phyloP scores from a whole-genome alignment of 2,888 invertebrate genomes.

The Baronia brevicornis region DNA sequence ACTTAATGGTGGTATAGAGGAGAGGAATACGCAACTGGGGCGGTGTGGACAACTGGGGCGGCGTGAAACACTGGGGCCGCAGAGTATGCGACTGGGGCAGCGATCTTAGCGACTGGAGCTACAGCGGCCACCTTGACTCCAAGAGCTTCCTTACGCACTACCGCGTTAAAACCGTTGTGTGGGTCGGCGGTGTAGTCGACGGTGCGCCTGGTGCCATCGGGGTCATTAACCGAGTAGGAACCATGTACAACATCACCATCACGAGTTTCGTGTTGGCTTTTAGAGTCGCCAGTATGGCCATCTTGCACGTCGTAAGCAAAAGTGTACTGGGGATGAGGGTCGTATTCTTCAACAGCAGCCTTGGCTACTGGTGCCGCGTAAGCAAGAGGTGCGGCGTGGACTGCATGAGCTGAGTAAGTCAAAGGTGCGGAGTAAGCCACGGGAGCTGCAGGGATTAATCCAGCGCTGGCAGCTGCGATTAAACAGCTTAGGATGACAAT shows the following conservation, averaged over 20 bases:
- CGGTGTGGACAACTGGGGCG: slow-evolving; percentile 39
- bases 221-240: slow-evolving; percentile 63
- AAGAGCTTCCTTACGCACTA: slow-evolving; percentile 51
- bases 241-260: slow-evolving; percentile 69
- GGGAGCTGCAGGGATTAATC: slow-evolving; percentile 21
- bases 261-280: slow-evolving; percentile 63
- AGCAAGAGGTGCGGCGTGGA: slow-evolving; percentile 25
- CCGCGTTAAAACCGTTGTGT: slow-evolving; percentile 69
- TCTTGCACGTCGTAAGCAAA: slow-evolving; percentile 70
- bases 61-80: slow-evolving; percentile 43
- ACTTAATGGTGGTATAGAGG: slow-evolving; percentile 27
- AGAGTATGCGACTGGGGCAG: slow-evolving; percentile 31
- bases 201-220: slow-evolving; percentile 65
- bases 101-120: slow-evolving; percentile 19
- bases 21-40: slow-evolving; percentile 28
- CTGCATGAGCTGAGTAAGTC: too few relatives aligned
- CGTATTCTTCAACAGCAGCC: slow-evolving; percentile 31
- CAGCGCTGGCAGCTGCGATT: slow-evolving; percentile 22
- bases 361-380: slow-evolving; percentile 27
- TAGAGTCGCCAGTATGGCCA: slow-evolving; percentile 63
- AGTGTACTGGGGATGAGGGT: slow-evolving; percentile 46
- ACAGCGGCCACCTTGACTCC: slow-evolving; percentile 22
- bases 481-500: slow-evolving; percentile 25
- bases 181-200: slow-evolving; percentile 71
- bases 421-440: slow-evolving; percentile 25